Evolutionary conservation across 92 coral and sea anemone genomes (phyloP).

Genomic region (Epizoanthus illoricatus): DNA sequence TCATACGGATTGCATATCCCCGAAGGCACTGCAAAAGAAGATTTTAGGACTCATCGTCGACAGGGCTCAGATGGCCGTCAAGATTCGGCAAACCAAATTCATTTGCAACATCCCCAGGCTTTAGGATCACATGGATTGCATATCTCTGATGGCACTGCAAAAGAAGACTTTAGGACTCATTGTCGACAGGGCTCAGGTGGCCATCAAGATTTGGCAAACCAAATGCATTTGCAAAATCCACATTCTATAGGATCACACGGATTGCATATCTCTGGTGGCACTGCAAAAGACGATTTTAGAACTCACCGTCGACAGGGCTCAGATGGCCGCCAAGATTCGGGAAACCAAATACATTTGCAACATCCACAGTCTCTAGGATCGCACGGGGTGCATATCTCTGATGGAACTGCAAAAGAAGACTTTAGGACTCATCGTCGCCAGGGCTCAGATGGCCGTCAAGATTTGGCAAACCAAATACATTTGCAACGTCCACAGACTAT

Average conservation of each 20-base stretch:
- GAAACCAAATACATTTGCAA: too few species aligned
- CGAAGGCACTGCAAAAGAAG: neutral
- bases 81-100: neutral
- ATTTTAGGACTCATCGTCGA: neutral
- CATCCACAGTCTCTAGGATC: neutral
- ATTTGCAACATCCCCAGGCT: neutral
- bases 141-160: neutral
- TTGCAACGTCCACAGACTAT: neutral
- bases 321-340: neutral
- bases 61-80: too few species aligned
- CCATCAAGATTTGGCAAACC: neutral
- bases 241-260: neutral
- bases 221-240: neutral
- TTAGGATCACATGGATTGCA: neutral
- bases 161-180: neutral
- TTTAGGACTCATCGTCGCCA: neutral
- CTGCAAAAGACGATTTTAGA: neutral
- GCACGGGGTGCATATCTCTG: neutral
- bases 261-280: neutral
- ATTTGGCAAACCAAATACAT: neutral
- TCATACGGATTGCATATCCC: neutral
- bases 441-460: neutral
- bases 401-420: neutral
- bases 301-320: conserved; percentile 11
- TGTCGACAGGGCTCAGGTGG: neutral